These are phyloP conservation scores for Cheilosia scutellata DNA, from an alignment of 2,888 invertebrate species.

Conservation along the genomic window DNA sequence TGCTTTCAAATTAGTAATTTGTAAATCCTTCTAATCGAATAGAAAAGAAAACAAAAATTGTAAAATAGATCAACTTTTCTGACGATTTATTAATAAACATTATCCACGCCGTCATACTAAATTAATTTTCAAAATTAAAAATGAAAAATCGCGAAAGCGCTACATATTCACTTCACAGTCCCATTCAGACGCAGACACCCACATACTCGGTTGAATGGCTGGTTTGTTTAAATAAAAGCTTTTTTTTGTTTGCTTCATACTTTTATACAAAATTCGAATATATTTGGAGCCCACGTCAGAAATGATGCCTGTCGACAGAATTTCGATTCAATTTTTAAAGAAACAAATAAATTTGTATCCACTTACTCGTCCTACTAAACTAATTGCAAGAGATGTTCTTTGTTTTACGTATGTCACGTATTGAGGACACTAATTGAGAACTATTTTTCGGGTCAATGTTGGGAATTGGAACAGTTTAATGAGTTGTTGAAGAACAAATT, in stretches of 20 bases:
- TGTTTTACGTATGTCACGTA: constrained; percentile 13
- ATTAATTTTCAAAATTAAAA: constrained; percentile 30
- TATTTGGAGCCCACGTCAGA: constrained; percentile 26
- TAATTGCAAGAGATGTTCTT: constrained; percentile 31
- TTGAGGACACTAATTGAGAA: constrained; percentile 45
- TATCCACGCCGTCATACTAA: background rate
- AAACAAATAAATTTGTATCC: background rate
- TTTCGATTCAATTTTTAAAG: background rate
- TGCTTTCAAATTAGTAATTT: background rate
- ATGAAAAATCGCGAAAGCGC: background rate
- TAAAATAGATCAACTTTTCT: constrained; percentile 21
- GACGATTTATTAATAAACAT: constrained; percentile 17
- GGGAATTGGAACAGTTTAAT: constrained; percentile 11
- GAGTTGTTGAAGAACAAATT: background rate
- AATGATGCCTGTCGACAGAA: constrained; percentile 2
- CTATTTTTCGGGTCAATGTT: constrained; percentile 25
- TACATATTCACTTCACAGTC: background rate
- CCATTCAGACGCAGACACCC: background rate
- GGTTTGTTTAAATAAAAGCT: constrained; percentile 16
- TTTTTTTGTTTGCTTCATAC: background rate
- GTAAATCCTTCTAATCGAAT: background rate
- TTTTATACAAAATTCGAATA: background rate
- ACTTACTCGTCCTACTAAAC: constrained; percentile 31
- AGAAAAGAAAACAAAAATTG: background rate
- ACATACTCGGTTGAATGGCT: constrained; percentile 1